Evolutionary conservation across 1,140 invertebrate genomes (phyloP), one percentile per base, ranked within the genome.

Genomic region (Drosophila littoralis): DNA sequence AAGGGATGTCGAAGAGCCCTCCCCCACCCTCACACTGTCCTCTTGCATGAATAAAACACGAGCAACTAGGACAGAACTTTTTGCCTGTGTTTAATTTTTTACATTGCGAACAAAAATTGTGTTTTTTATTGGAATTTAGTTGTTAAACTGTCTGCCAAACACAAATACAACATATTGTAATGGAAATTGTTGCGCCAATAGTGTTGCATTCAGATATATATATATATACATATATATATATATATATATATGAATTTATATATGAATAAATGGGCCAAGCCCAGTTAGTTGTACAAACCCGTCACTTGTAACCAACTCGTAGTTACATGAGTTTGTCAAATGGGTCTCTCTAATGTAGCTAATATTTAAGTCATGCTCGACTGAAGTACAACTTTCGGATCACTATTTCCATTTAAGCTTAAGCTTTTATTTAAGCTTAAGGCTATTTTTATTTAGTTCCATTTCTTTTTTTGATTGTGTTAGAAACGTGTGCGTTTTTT

Each of bases 91-190:
- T 64, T 50, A 33, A 32, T 15, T 58, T 42, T 55, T 51, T 51
- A 6, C 71, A 71, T 72, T 60, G 55, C 55, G 32, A 64, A 63
- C 63, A 64, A 63, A 64, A 54, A 45, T 78, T 58, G 76, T 36
- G 51, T 65, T 57, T 75, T 80, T 76, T 80, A 83, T 85, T 85
- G 81, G 81, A 77, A 73, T 85, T 83, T 83, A 83, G 81, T 67
- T 67, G 74, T 61, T 61, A 64, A 60, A 61, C 75, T 57, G 80
- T 70, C 50, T 40, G 52, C 43, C 43, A 28, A 65, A 65, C 68
- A 65, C 52, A 57, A 58, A 58, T 58, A 43, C 17, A 33, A 43
- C 38, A 81, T 67, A 84, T 77, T 80, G 77, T 80, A 83, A 80
- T 83, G 81, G 83, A 83, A 83, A 83, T 83, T 84, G 81, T 80